phyloP scores from a whole-genome alignment of 2,113 vertebrate genomes.

The Oreochromis niloticus region DNA sequence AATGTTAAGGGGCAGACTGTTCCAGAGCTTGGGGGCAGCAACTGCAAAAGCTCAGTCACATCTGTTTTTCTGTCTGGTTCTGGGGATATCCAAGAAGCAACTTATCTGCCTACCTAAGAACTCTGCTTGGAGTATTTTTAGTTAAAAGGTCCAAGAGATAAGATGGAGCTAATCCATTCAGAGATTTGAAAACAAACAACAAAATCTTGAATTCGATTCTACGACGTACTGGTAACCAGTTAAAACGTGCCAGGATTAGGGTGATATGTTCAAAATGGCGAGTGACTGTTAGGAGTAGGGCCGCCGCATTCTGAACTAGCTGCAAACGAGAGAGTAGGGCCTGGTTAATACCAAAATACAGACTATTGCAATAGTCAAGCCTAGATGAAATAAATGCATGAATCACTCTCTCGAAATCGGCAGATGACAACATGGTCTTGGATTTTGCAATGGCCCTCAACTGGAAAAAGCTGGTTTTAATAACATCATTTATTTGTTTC shows the following conservation, averaged over 20 bases:
- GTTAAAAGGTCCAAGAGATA: not conserved
- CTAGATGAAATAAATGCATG: too few relatives aligned
- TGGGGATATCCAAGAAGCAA: not conserved
- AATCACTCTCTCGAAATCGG: too few relatives aligned
- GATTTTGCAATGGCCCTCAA: too few relatives aligned
- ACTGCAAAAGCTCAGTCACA: not conserved
- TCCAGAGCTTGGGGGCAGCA: rapidly evolving
- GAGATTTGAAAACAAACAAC: not conserved
- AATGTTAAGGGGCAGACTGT: not conserved
- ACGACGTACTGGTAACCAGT: not conserved
- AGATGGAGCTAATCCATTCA: not conserved
- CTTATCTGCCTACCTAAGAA: rapidly evolving
- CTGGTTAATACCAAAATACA: too few relatives aligned
- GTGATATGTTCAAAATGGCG: not conserved
- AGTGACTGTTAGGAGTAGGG: not conserved
- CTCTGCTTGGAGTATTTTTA: not conserved
- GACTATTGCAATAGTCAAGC: too few relatives aligned
- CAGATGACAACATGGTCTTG: too few relatives aligned
- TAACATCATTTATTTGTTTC: too few relatives aligned
- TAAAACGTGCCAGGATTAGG: rapidly evolving
- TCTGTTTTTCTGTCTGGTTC: not conserved
- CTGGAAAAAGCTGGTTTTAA: too few relatives aligned
- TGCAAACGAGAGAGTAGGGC: too few relatives aligned
- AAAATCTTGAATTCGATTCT: rapidly evolving
- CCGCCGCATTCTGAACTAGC: too few relatives aligned